Evolutionary conservation across 53 echinoderm and acorn worm species (phyloP), one percentile per base, ranked within the genome.

Genomic region (Henricia sp.): DNA sequence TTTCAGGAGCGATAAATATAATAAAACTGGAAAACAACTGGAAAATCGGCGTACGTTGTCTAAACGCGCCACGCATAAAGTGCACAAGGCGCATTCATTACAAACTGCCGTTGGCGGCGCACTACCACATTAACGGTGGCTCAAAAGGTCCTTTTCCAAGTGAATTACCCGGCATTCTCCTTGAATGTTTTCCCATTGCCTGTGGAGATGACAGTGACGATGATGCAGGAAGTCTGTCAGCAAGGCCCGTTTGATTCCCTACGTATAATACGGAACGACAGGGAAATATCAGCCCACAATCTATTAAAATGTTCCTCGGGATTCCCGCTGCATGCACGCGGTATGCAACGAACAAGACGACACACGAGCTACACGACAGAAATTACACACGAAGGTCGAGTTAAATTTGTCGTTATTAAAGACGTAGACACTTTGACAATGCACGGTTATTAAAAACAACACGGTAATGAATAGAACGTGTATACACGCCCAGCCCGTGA

Each of bases 41-140:
- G n/a, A n/a, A n/a, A n/a, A n/a, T n/a, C n/a, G n/a, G n/a, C n/a
- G n/a, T n/a, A n/a, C n/a, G n/a, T n/a, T n/a, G n/a, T n/a, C n/a
- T n/a, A n/a, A n/a, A n/a, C n/a, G n/a, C 62, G 30, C 62, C 8
- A 32, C 32, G 33, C 30, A 5, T n/a, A 12, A 1, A 56, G 29
- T 16, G 3, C 29, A 20, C 62, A 6, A 17, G 33, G 62, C 62
- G 33, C 29, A 20, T 60, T 29, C 29, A 23, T 5, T 34, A 60
- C n/a, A 60, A n/a, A 32, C 62, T 21, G 73, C n/a, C 80, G 23
- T 62, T 80, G 80, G 80, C 29, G 80, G 80, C 80, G 80, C 48
- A 62, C 80, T 80, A 16, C 1, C 80, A 80, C 12, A 38, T 64
- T 80, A 32, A 27, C 65, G 80, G 80, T 80, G 29, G 1, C 26